Conservation (phyloP, 92 coral and sea anemone species). For the Scolanthus callimorphus region DNA sequence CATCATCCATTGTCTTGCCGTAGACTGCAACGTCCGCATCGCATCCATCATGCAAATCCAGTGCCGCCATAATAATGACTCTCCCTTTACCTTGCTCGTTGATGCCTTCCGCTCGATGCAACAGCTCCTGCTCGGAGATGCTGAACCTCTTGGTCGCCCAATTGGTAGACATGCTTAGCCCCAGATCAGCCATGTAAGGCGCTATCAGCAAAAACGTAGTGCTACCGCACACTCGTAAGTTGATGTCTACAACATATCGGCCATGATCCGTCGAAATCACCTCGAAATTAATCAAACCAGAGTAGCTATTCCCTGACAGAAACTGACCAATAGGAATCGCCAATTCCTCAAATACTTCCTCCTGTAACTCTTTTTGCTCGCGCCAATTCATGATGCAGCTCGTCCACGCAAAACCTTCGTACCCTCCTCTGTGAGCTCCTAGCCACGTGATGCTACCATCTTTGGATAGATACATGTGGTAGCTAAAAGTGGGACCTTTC, state of each 20-base stretch:
- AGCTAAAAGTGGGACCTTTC: slow-evolving; percentile 19
- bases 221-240: slow-evolving; percentile 47
- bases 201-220: slow-evolving; percentile 37
- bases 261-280: slow-evolving; percentile 18
- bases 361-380: slow-evolving; percentile 18
- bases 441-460: slow-evolving; percentile 42
- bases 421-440: slow-evolving; percentile 21
- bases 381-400: slow-evolving; percentile 21
- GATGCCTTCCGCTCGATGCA: slow-evolving; percentile 3
- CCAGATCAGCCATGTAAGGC: slow-evolving; percentile 29
- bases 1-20: no score
- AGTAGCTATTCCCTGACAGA: slow-evolving; percentile 28
- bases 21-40: slow-evolving; percentile 24
- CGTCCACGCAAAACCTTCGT: slow-evolving; percentile 24
- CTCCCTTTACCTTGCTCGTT: not conserved
- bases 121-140: slow-evolving; percentile 10
- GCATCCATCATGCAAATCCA: slow-evolving; percentile 12
- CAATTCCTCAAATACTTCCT: slow-evolving; percentile 33
- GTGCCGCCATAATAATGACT: slow-evolving; percentile 5
- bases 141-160: slow-evolving; percentile 7
- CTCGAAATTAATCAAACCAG: slow-evolving; percentile 47
- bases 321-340: slow-evolving; percentile 26
- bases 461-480: slow-evolving; percentile 29
- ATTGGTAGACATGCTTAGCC: not conserved
- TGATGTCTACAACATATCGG: slow-evolving; percentile 28